phyloP scores from a whole-genome alignment of 2,797 vertebrate genomes.

The Argyrosomus regius region DNA sequence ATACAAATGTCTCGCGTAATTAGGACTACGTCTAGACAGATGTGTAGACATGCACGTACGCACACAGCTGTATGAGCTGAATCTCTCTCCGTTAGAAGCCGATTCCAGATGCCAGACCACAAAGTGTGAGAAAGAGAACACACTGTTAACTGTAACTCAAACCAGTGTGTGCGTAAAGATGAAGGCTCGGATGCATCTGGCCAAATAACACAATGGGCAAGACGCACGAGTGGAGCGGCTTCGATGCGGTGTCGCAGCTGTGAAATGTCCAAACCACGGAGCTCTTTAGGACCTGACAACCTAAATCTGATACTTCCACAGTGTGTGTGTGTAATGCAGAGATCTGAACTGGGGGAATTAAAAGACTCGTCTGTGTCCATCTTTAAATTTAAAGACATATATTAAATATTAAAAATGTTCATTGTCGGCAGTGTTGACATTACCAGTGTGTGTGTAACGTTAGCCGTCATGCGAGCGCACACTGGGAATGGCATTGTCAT shows the following conservation, averaged over 20 bases:
- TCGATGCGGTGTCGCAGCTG: background rate
- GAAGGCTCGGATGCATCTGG: background rate
- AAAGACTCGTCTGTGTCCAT: too few relatives aligned
- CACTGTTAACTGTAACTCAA: slow-evolving; percentile 7
- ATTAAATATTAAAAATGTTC: too few relatives aligned
- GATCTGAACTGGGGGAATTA: too few relatives aligned
- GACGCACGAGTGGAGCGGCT: background rate
- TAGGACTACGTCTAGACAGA: background rate
- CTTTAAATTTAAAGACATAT: too few relatives aligned
- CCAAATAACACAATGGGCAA: slow-evolving; percentile 10
- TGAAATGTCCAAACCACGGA: background rate
- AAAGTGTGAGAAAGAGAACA: slow-evolving; percentile 13
- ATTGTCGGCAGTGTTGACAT: too few relatives aligned
- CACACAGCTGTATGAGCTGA: slow-evolving; percentile 14
- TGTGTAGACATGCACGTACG: background rate
- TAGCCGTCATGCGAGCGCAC: too few relatives aligned
- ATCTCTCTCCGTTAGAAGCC: slow-evolving; percentile 6
- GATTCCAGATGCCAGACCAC: slow-evolving; percentile 34
- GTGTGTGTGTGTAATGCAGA: too few relatives aligned
- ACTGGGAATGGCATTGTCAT: too few relatives aligned
- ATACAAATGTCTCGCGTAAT: background rate
- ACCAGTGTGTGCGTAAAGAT: slow-evolving; percentile 3
- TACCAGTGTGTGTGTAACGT: too few relatives aligned
- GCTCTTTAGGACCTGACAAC: background rate
- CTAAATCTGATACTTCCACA: too few relatives aligned